A percentile compares a stretch with the other conserved stretches of the same genome.
These are phyloP conservation scores for Aphelinus certus DNA, from an alignment of 1,140 invertebrate species.

Conservation along the genomic window DNA sequence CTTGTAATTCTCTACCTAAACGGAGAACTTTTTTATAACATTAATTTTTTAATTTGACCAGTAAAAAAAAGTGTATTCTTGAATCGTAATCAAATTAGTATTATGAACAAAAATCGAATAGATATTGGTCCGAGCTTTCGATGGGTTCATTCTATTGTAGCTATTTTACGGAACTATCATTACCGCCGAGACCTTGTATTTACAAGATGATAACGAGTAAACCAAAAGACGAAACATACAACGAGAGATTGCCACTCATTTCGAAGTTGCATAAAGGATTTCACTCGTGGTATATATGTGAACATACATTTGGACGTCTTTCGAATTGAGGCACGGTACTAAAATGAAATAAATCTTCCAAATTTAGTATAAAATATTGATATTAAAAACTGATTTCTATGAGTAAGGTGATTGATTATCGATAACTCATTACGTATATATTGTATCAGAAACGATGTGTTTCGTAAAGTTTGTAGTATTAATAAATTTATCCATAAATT, in stretches of 20 bases:
- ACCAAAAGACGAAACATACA: neutral
- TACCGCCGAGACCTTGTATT: conserved; percentile 42
- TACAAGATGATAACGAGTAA: conserved; percentile 39
- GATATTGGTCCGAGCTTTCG: conserved; percentile 42
- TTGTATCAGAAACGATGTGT: too few relatives aligned
- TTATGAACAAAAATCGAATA: conserved; percentile 12
- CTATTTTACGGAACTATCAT: conserved; percentile 39
- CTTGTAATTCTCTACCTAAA: too few relatives aligned
- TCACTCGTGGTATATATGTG: neutral
- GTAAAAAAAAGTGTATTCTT: too few relatives aligned
- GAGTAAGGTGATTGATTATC: neutral
- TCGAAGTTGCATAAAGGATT: neutral
- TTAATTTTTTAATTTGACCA: too few relatives aligned
- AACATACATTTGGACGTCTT: conserved; percentile 22
- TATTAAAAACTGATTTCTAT: conserved; percentile 11
- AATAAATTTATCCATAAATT: too few relatives aligned
- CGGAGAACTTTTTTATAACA: too few relatives aligned
- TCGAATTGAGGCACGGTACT: conserved; percentile 35
- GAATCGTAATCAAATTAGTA: too few relatives aligned
- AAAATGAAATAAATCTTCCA: conserved; percentile 19
- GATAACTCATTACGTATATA: too few relatives aligned
- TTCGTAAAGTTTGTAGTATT: too few relatives aligned
- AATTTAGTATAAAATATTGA: conserved; percentile 14
- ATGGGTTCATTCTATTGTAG: conserved; percentile 24
- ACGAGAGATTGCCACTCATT: too few relatives aligned